Conservation (phyloP, 2,113 vertebrate genomes). For the Lutjanus erythropterus region DNA sequence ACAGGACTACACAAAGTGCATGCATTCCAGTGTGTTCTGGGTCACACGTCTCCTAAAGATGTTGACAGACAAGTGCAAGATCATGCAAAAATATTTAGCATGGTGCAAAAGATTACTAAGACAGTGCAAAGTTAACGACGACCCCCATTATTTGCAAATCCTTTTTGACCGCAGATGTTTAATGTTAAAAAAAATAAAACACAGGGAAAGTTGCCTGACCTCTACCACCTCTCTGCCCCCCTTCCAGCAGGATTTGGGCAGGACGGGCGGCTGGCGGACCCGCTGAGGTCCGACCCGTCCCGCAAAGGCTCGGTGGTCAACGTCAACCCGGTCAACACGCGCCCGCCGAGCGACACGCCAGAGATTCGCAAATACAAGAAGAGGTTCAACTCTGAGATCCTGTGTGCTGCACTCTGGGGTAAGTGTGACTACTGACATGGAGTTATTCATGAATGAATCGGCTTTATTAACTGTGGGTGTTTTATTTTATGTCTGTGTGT, state of each 20-base stretch:
- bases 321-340: constrained; percentile 97
- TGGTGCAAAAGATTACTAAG: too few relatives aligned
- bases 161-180: too few relatives aligned
- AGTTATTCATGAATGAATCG: too few relatives aligned
- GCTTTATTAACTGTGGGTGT: neutral
- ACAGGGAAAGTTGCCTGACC: too few relatives aligned
- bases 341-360: constrained; percentile 95
- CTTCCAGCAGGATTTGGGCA: constrained; percentile 91
- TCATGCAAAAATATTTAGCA: too few relatives aligned
- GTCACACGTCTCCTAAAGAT: too few relatives aligned
- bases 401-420: constrained; percentile 97
- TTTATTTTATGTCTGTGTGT: neutral
- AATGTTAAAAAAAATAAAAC: too few relatives aligned
- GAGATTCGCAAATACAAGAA: constrained; percentile 99
- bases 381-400: constrained; percentile 97
- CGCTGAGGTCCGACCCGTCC: constrained; percentile 92
- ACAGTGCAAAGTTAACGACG: too few relatives aligned
- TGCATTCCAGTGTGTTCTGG: too few relatives aligned
- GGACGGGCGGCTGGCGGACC: constrained; percentile 92
- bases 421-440: neutral
- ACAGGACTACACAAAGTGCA: too few relatives aligned
- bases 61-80: neutral
- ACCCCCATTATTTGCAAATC: too few relatives aligned
- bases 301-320: constrained; percentile 98
- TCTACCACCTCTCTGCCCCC: neutral